phyloP scores from a whole-genome alignment of 2,888 invertebrate genomes.

The Chymomyza caudatula region DNA sequence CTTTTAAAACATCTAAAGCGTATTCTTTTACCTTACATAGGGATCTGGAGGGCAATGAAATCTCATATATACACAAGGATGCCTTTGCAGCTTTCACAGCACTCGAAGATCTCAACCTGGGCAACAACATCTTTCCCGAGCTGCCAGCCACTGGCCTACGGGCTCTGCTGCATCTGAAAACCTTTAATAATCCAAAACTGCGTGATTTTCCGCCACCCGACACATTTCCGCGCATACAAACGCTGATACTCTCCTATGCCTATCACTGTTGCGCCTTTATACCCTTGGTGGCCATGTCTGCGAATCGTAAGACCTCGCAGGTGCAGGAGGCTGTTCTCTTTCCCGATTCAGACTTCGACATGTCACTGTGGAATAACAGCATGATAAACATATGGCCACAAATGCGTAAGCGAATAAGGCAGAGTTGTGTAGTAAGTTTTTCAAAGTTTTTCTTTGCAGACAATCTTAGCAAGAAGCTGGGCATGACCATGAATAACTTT shows the following conservation, averaged over 20 bases:
- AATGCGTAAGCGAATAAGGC: constrained; percentile 81
- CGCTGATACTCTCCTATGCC: constrained; percentile 92
- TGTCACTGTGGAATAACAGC: constrained; percentile 88
- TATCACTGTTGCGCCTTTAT: constrained; percentile 97
- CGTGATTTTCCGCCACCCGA: constrained; percentile 92
- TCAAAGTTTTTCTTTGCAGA: constrained; percentile 79
- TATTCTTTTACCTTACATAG: constrained; percentile 79
- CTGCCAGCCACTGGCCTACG: constrained; percentile 90
- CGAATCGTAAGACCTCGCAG: constrained; percentile 79
- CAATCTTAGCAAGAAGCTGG: constrained; percentile 86
- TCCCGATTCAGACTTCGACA: constrained; percentile 85
- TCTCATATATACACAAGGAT: constrained; percentile 89
- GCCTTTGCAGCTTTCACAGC: constrained; percentile 88
- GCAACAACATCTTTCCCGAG: constrained; percentile 90
- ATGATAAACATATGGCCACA: constrained; percentile 90
- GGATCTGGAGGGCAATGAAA: constrained; percentile 91
- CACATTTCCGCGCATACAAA: constrained; percentile 90
- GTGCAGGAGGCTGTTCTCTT: constrained; percentile 83
- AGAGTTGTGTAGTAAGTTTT: neutral
- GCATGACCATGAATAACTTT: constrained; percentile 84
- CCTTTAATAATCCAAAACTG: constrained; percentile 93
- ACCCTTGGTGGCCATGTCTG: constrained; percentile 81
- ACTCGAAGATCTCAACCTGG: constrained; percentile 94
- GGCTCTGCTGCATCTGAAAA: constrained; percentile 89
- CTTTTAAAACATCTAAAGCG: neutral